Base-by-base conservation (phyloP, 1,140 invertebrate species). In the Meloidogyne floridensis region DNA sequence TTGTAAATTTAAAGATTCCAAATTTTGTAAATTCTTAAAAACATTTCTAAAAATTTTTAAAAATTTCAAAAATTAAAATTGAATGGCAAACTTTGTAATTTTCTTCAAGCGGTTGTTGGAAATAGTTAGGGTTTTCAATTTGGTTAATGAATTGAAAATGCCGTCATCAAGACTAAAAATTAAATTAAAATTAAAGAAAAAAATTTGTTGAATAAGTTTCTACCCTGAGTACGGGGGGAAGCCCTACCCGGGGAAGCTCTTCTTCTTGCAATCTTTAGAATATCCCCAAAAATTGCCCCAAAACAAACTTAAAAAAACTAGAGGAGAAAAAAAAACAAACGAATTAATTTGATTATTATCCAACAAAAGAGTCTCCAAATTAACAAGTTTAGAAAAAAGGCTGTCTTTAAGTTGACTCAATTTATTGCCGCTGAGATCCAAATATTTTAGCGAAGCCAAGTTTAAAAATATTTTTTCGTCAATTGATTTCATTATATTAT, bases 1-100 rank as follows among this genome's bases (percentile, higher is more conserved):
- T 51, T 82, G 69, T 42, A 89, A 79, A 53, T 81, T 81, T 32
- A 85, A 73, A 53, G 81, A 72, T 71, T 87, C 86, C 69, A 87
- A 80, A 47, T 83, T 86, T 42, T 76, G 69, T 6, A 89, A 77
- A n/a, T 87, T 87, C 43, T 77, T 72, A 77, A 89, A 90, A 10
- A 86, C 89, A 70, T 86, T 53, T 47, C 83, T 86, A 72, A 80
- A 83, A 72, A 47, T 6, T 4, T 47, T 42, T 18, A 53, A 70
- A 72, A 80, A 8, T 15, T 47, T 6, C 8, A 7, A 42, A 83
- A 13, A 43, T 43, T 47, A 10, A n/a, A 51, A 0, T 18, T 15
- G 20, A 77, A 51, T 2, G 15, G 53, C 85, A 42, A n/a, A 87
- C 85, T 80, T 87, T 47, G 87, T 87, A 54, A 88, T 88, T 53